A percentile compares a stretch with the other conserved stretches of the same genome.
phyloP scores from a whole-genome alignment of 2,113 vertebrate species.

The Pao palembangensis region DNA sequence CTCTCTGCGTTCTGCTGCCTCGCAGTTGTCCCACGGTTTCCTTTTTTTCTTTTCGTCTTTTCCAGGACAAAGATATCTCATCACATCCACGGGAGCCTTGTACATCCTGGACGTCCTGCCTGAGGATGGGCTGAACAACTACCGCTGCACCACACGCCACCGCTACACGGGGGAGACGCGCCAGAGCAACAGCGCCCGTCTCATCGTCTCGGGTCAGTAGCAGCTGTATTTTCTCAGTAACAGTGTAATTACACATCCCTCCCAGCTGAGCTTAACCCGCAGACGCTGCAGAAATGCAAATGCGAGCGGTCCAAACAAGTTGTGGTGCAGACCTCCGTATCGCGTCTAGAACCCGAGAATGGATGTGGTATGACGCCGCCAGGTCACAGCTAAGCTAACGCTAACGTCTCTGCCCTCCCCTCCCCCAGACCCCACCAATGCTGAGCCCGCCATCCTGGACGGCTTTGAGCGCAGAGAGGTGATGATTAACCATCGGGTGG shows the following conservation, averaged over 20 bases:
- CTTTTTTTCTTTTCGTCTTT: conserved; percentile 6
- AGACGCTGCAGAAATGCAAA: too few species aligned
- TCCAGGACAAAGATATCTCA: conserved; percentile 97
- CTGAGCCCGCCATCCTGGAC: conserved; percentile 93
- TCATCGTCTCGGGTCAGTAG: conserved; percentile 92
- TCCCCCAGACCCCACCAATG: conserved; percentile 87
- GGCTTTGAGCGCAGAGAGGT: conserved; percentile 93
- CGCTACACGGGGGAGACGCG: conserved; percentile 96
- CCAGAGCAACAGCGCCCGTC: conserved; percentile 96
- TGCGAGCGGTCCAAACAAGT: too few species aligned
- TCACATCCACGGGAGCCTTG: conserved; percentile 99
- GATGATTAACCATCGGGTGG: conserved; percentile 91
- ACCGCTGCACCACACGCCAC: conserved; percentile 95
- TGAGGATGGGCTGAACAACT: conserved; percentile 97
- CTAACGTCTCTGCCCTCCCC: conserved; percentile 36
- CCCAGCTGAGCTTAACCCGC: too few species aligned
- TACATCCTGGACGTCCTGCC: conserved; percentile 99
- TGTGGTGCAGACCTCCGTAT: too few species aligned
- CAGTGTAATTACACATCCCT: too few species aligned
- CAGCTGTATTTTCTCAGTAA: neutral
- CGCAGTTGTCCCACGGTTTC: neutral
- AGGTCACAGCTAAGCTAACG: conserved; percentile 42
- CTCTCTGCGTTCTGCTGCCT: neutral
- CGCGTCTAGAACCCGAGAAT: too few species aligned
- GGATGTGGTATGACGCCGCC: conserved; percentile 43